Evolutionary conservation across 92 coral and sea anemone species (phyloP), one percentile per base, ranked within the genome.

Genomic region (Porites cylindrica): DNA sequence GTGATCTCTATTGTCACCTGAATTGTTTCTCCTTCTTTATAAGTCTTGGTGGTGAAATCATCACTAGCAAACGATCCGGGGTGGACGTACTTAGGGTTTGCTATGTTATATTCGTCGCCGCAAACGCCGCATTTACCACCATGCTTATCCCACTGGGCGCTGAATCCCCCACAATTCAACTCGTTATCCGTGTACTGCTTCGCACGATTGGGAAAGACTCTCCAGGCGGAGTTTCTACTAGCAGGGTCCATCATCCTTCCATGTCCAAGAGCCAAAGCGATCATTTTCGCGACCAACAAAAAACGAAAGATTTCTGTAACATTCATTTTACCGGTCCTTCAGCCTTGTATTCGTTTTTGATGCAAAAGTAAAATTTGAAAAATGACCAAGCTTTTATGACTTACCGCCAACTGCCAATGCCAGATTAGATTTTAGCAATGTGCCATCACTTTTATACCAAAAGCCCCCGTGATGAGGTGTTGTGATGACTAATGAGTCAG

Each of bases 71-170:
- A 93, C 64, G 10, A 43, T 8, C 95, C 95, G 4, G 95, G 95
- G 76, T 54, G 77, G 23, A 89, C 92, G 60, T 72, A 89, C 19
- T 54, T 19, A 5, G 90, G 92, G 62, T 70, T 76, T 19, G 63
- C 56, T 5, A 17, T 38, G 76, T 89, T 81, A 66, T 92, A 89
- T 7, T 92, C 89, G 65, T 92, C 92, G 8, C 95, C 95, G 10
- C 95, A 92, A 6, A 82, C 90, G 14, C 95, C 95, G 50, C 92
- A 92, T 70, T 80, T 92, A 13, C 95, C 95, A n/a, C 75, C 75
- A 78, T 90, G 86, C 10, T 75, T 58, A 58, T 38, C 11, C 88
- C 90, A 86, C 58, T 90, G 93, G 7, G 56, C 76, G 59, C 80
- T 63, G 69, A 86, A 90, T 3, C 90, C 93, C 10, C 93, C 93